phyloP scores from a whole-genome alignment of 2,113 vertebrate genomes.

The Heliornis fulica region DNA sequence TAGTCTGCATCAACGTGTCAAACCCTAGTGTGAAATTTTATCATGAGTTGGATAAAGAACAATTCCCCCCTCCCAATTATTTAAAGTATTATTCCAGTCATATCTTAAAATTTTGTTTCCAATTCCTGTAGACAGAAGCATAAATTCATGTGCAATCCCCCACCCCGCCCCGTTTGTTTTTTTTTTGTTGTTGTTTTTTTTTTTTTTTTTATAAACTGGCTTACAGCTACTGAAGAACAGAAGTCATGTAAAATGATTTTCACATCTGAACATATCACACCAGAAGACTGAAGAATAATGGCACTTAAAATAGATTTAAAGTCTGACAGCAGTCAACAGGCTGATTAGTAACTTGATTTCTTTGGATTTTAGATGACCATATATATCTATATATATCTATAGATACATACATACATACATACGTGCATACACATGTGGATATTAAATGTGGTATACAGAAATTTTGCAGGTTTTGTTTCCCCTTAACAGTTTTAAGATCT shows the following conservation, averaged over 20 bases:
- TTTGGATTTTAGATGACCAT: conserved; percentile 7
- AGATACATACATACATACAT: not conserved
- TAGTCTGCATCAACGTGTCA: not conserved
- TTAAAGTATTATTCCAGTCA: rapidly evolving
- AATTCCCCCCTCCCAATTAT: not conserved
- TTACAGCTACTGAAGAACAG: conserved; percentile 24
- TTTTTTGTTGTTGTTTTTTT: too few relatives aligned
- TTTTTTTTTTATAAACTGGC: not conserved
- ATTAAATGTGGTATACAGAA: not conserved
- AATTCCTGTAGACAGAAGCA: not conserved
- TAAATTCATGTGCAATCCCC: not conserved
- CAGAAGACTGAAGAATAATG: conserved; percentile 58
- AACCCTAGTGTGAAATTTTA: not conserved
- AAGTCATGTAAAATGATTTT: conserved; percentile 39
- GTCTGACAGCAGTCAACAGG: conserved; percentile 13
- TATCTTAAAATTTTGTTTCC: not conserved
- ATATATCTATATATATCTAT: not conserved
- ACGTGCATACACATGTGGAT: not conserved
- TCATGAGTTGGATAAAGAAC: not conserved
- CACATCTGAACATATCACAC: conserved; percentile 40
- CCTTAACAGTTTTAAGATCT: not conserved
- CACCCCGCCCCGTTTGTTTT: too few relatives aligned
- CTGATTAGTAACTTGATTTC: not conserved
- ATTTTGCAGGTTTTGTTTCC: not conserved
- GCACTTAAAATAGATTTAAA: conserved; percentile 24